These are phyloP conservation scores for Eleutherodactylus coqui DNA, from an alignment of 2,797 vertebrate genomes.

Conservation along the genomic window DNA sequence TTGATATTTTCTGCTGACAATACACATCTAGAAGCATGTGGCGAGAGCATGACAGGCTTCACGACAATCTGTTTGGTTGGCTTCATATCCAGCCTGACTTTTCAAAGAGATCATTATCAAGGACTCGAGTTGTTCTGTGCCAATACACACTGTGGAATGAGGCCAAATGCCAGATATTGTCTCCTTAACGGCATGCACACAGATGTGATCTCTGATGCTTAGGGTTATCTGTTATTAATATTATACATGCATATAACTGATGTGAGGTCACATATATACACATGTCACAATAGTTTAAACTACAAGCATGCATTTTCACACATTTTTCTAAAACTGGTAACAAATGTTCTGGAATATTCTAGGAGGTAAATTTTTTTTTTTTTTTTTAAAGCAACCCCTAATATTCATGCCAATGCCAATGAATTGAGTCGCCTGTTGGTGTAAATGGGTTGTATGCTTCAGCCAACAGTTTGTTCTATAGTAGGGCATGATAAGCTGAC, in stretches of 20 bases:
- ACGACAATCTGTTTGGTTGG: conserved; percentile 7
- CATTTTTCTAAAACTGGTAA: background rate
- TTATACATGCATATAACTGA: background rate
- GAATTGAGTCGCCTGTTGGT: too few species aligned
- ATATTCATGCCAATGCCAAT: too few species aligned
- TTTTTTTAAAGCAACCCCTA: too few species aligned
- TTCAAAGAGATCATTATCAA: conserved; percentile 22
- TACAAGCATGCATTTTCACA: too few species aligned
- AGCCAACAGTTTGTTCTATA: background rate
- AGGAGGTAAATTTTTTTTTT: too few species aligned
- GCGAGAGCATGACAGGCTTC: background rate
- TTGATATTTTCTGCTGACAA: background rate
- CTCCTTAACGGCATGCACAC: background rate
- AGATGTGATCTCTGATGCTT: background rate
- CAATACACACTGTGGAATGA: background rate
- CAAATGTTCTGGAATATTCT: background rate
- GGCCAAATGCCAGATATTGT: conserved; percentile 17
- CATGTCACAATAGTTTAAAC: too few species aligned
- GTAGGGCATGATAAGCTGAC: background rate
- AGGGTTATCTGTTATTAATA: background rate
- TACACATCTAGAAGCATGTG: background rate
- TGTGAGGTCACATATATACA: background rate
- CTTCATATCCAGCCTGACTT: conserved; percentile 11
- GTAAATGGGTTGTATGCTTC: background rate
- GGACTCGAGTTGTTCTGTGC: background rate